phyloP scores from a whole-genome alignment of 2,888 invertebrate species.

The Nemoura dubitans region DNA sequence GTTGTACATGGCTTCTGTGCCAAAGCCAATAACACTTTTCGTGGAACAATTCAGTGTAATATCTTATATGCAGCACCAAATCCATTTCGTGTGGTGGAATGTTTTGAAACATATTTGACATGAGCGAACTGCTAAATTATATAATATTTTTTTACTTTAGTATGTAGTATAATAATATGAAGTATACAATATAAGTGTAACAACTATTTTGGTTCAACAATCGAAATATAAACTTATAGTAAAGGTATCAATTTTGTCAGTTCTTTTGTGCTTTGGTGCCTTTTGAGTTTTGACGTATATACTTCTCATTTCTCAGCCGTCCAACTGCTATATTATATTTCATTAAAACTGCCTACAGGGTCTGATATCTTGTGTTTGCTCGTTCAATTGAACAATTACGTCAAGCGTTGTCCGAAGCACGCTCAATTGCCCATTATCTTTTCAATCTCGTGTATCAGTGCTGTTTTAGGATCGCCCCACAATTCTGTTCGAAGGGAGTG shows the following conservation, averaged over 20 bases:
- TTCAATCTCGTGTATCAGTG: slow-evolving; percentile 32
- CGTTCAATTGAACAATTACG: slow-evolving; percentile 41
- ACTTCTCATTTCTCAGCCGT: background rate
- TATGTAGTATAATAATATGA: background rate
- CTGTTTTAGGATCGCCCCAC: slow-evolving; percentile 31
- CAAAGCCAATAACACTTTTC: no score
- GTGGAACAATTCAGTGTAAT: no score
- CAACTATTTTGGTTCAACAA: slow-evolving; percentile 24
- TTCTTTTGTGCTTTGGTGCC: slow-evolving; percentile 21
- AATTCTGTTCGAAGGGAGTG: background rate
- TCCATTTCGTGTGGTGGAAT: no score
- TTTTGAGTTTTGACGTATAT: slow-evolving; percentile 9
- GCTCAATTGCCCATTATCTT: slow-evolving; percentile 33
- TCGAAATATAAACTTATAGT: background rate
- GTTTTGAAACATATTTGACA: no score
- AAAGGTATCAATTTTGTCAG: slow-evolving; percentile 27
- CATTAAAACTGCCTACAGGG: slow-evolving; percentile 17
- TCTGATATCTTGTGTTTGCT: background rate
- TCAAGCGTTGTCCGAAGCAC: background rate
- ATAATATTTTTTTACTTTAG: no score
- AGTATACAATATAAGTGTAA: no score
- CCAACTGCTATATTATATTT: slow-evolving; percentile 10
- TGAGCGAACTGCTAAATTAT: no score
- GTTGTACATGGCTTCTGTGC: no score
- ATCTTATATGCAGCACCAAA: no score